Evolutionary conservation across 1,140 invertebrate species (phyloP), one percentile per base, ranked within the genome.

Genomic region (Apis dorsata): DNA sequence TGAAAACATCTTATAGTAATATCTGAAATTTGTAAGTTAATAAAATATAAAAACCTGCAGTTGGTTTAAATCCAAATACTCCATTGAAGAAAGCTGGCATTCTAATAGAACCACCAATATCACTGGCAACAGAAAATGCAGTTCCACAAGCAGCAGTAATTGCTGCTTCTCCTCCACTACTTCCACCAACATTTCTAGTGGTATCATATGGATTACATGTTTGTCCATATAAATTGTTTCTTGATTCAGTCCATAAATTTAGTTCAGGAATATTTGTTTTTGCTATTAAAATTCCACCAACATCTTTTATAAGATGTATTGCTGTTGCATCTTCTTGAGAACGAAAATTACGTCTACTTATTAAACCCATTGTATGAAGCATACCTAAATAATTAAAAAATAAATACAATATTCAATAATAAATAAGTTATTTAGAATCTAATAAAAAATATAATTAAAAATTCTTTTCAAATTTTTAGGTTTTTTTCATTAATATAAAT

Each of bases 41-140:
- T 63, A 71, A 80, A 84, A 68, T 73, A 85, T 57, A 78, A 28
- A 93, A 91, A 92, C 97, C 96, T 87, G 95, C 95, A 13, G 97
- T 97, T 9, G 98, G 96, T 91, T 99, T 99, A 86, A 98, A 96
- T 4, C 98, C 99, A 94, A 97, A 99, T 70, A 99, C 94, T 62
- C 99, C 99, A 94, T 98, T 99, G 93, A 97, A 99, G 90, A 98
- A 98, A 2, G 98, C 96, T 5, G 99, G 99, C 94, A 99, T 98
- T 69, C 99, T 95, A 68, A 98, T 97, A 12, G 98, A 99, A 1
- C 99, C 99, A 28, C 98, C 99, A 89, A 99, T 98, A 93, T 99
- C 99, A 81, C 92, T 93, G 86, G 97, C 98, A 62, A 99, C 94
- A 5, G 98, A 98, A 87, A 99, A 96, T 17, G 98, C 96, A 51